Evolutionary conservation across 2,888 invertebrate genomes (phyloP).

Genomic region (Alsophila aescularia): DNA sequence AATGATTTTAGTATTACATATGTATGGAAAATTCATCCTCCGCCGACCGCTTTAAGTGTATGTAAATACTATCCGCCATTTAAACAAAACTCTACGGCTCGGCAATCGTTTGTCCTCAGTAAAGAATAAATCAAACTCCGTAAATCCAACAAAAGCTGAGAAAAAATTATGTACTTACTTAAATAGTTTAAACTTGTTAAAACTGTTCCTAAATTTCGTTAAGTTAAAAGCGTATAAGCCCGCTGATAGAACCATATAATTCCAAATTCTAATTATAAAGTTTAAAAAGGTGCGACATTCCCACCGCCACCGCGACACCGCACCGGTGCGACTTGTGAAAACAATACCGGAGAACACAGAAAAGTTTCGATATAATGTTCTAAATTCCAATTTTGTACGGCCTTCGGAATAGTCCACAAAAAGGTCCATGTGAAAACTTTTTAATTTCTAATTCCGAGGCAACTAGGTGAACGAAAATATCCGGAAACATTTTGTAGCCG

Average conservation of each 20-base stretch:
- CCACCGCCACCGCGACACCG: conserved; percentile 7
- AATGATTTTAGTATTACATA: too few species aligned
- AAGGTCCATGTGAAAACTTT: conserved; percentile 30
- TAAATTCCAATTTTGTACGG: conserved; percentile 36
- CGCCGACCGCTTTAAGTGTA: too few species aligned
- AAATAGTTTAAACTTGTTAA: background rate
- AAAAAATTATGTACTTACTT: too few species aligned
- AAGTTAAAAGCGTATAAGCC: background rate
- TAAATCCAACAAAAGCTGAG: too few species aligned
- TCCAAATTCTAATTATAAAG: conserved; percentile 36
- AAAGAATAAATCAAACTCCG: too few species aligned
- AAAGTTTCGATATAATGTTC: conserved; percentile 33
- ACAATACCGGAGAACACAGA: conserved; percentile 38
- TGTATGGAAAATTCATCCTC: too few species aligned
- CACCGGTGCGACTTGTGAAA: conserved; percentile 16
- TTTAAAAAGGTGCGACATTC: conserved; percentile 31
- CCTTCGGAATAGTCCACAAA: conserved; percentile 32
- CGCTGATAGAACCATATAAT: conserved; percentile 26
- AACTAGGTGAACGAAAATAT: conserved; percentile 25
- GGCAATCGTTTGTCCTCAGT: too few species aligned
- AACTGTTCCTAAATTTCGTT: background rate
- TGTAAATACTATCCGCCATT: too few species aligned
- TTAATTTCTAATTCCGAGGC: conserved; percentile 30
- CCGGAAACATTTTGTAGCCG: conserved; percentile 22
- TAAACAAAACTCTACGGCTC: too few species aligned